Evolutionary conservation across 2,888 invertebrate genomes (phyloP), one percentile per base, ranked within the genome.

Genomic region (Dryadula phaetusa): DNA sequence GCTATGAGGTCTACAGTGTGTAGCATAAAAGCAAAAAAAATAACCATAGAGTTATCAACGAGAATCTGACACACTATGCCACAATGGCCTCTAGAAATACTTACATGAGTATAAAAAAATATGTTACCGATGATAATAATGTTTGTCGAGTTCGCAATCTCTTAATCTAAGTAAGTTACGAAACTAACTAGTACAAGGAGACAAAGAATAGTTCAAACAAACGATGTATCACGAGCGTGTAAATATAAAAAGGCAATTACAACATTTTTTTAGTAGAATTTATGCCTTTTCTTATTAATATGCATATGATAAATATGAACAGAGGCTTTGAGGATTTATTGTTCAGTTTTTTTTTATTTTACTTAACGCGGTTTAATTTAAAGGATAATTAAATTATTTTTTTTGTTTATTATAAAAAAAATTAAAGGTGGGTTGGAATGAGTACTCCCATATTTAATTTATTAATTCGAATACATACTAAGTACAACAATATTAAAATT

Each of bases 141-240:
- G 72, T 77, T 74, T 74, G 74, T 66, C 42, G 65, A 68, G 65
- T 63, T 64, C 16, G 32, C 52, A 52, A 28, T 52, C 28, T 52
- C 32, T 52, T 69, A 69, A 70, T 72, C 74, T 69, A 18, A 40
- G 70, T 69, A 18, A 40, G 70, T 77, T 77, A 77, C 72, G 75
- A 77, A 76, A 77, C 67, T 68, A 76, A 77, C 64, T 72, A 70
- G 74, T 67, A 70, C 77, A 74, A 75, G 75, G 75, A 72, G 72
- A 72, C 72, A 71, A 70, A 71, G 65, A 63, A 64, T 47, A 46
- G 14, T 18, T 47, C 42, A 52, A 32, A 32, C 28, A 44, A 28
- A 60, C 20, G 4, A 60, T 60, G 25, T 44, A 52, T 42, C 18
- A 44, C 28, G 28, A 46, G 42, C 7, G 32, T 46, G 32, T 20